A percentile compares a stretch with the other conserved stretches of the same genome.
phyloP scores from a whole-genome alignment of 2,888 invertebrate species.

The Acanthopleura granulata region DNA sequence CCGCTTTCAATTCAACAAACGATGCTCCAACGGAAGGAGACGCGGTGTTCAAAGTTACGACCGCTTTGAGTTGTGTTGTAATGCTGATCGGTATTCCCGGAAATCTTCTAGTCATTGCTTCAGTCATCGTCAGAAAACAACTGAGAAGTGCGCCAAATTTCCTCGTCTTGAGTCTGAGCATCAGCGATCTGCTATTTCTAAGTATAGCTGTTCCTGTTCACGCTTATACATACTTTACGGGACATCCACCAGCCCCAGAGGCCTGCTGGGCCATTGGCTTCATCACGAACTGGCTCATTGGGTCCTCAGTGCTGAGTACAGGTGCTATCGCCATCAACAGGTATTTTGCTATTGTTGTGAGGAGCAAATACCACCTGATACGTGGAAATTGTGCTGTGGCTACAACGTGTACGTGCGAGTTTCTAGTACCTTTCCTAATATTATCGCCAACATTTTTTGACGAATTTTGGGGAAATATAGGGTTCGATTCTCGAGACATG shows the following conservation, averaged over 20 bases:
- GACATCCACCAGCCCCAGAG: neutral
- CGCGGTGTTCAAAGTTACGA: too few relatives aligned
- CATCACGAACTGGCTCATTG: neutral
- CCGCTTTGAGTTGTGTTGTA: neutral
- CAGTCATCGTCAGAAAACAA: neutral
- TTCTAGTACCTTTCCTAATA: neutral
- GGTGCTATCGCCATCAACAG: constrained; percentile 2
- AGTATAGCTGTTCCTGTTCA: neutral
- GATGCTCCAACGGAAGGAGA: too few relatives aligned
- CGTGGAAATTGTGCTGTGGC: neutral
- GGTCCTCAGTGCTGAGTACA: neutral
- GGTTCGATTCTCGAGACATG: neutral
- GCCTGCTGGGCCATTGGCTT: neutral
- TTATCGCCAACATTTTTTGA: neutral
- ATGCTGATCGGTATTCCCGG: neutral
- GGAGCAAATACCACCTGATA: neutral
- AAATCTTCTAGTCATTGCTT: neutral
- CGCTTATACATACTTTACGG: neutral
- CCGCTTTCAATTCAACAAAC: too few relatives aligned
- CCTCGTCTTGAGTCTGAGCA: neutral
- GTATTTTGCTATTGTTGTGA: neutral
- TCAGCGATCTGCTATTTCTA: neutral
- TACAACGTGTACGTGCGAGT: neutral
- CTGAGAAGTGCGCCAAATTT: neutral
- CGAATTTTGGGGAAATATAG: neutral